phyloP scores from a whole-genome alignment of 2,888 invertebrate genomes.

The Tenthredo livida region DNA sequence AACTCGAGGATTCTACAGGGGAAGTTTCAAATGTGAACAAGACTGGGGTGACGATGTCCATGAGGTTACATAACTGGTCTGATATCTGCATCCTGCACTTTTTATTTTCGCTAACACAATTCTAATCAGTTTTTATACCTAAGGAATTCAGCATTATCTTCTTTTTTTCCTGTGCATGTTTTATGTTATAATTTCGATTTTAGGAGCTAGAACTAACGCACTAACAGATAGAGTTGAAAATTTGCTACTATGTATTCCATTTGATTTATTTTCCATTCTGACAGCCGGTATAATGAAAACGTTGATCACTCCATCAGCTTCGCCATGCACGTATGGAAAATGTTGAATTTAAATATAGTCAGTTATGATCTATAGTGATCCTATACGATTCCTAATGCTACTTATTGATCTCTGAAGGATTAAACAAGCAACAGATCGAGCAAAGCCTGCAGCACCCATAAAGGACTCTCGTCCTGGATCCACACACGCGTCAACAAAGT shows the following conservation, averaged over 20 bases:
- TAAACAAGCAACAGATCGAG: conserved; percentile 71
- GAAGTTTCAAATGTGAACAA: conserved; percentile 78
- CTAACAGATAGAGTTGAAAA: neutral
- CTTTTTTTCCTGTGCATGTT: neutral
- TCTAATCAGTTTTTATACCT: conserved; percentile 51
- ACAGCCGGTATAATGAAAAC: neutral
- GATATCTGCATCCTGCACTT: conserved; percentile 67
- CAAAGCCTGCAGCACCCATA: conserved; percentile 55
- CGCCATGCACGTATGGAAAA: conserved; percentile 6
- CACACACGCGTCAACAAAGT: conserved; percentile 65
- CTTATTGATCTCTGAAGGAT: conserved; percentile 62
- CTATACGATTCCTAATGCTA: neutral
- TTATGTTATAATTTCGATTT: neutral
- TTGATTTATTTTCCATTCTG: neutral
- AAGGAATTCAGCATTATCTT: conserved; percentile 46
- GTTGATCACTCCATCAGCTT: neutral
- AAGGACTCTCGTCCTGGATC: conserved; percentile 64
- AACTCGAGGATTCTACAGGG: conserved; percentile 76
- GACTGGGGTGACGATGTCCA: conserved; percentile 83
- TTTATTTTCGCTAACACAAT: conserved; percentile 52
- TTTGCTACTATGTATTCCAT: neutral
- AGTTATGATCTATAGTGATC: neutral
- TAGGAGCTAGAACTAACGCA: conserved; percentile 26
- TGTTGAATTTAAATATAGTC: neutral
- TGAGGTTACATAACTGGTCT: conserved; percentile 77